Evolutionary conservation across 2,113 vertebrate species (phyloP), one percentile per base, ranked within the genome.

Genomic region (Ctenomys sociabilis): DNA sequence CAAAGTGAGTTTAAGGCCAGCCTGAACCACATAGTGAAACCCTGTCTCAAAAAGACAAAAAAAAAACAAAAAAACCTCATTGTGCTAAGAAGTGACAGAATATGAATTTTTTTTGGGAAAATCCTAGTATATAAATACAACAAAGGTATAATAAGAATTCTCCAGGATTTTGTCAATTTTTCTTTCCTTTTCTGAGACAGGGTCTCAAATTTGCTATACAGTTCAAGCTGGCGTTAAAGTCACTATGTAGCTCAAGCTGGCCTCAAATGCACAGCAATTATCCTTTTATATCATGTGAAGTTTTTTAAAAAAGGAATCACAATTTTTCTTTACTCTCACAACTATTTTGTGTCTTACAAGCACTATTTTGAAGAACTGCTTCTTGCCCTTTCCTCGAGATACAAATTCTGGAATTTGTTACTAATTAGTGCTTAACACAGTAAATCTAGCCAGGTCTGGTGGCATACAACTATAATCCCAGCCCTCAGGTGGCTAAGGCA

Each of bases 21-120:
- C n/a, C n/a, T n/a, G n/a, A n/a, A n/a, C n/a, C n/a, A n/a, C n/a
- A n/a, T n/a, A n/a, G n/a, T n/a, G n/a, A n/a, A n/a, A n/a, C n/a
- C n/a, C n/a, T n/a, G n/a, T n/a, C n/a, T n/a, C n/a, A n/a, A n/a
- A n/a, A n/a, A n/a, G n/a, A n/a, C n/a, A n/a, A n/a, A n/a, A n/a
- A n/a, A n/a, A n/a, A n/a, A n/a, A n/a, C n/a, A n/a, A n/a, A n/a
- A n/a, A 93, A 82, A 96, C 85, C 66, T 91, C 22, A 93, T 84
- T 81, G 72, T 70, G 35, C 32, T 37, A 94, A 80, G 24, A 88
- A 91, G 32, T 85, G 43, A 96, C 37, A 89, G 57, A 91, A 30
- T 54, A 88, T 83, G 66, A 95, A 91, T 94, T 88, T 68, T 35
- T 59, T 91, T 86, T 85, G 52, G 75, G 85, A 91, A 95, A 91